phyloP scores from a whole-genome alignment of 2,797 vertebrate species.

The Tympanoctomys barrerae region DNA sequence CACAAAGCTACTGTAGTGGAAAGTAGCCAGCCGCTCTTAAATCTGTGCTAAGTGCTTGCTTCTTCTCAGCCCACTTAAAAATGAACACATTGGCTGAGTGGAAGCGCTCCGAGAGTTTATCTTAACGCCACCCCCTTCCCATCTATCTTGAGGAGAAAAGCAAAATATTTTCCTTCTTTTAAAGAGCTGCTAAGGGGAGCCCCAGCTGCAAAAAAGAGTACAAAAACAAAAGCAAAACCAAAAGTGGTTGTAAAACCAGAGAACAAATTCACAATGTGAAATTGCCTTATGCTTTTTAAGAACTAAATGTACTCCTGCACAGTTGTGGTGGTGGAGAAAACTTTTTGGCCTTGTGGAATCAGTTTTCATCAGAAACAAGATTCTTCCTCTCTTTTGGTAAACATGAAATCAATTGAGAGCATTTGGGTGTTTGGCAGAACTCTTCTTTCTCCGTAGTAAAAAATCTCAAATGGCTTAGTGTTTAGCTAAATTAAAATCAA shows the following conservation, averaged over 20 bases:
- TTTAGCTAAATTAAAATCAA: neutral
- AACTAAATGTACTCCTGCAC: slow-evolving; percentile 30
- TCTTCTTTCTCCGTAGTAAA: neutral
- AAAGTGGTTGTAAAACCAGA: neutral
- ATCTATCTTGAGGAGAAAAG: slow-evolving; percentile 75
- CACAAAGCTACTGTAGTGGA: slow-evolving; percentile 57
- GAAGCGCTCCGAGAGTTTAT: slow-evolving; percentile 48
- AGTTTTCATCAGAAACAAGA: neutral
- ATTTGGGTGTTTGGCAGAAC: neutral
- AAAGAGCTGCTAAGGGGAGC: slow-evolving; percentile 78
- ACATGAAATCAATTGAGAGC: neutral
- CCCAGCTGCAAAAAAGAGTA: neutral
- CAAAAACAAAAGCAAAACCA: neutral
- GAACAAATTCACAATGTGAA: slow-evolving; percentile 25
- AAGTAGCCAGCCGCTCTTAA: slow-evolving; percentile 66
- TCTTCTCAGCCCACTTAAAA: slow-evolving; percentile 58
- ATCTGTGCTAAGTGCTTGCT: slow-evolving; percentile 74
- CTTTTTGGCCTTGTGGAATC: neutral
- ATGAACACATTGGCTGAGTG: slow-evolving; percentile 73
- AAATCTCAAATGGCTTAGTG: neutral
- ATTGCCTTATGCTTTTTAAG: slow-evolving; percentile 18
- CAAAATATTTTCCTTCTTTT: slow-evolving; percentile 79
- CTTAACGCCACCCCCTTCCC: slow-evolving; percentile 51
- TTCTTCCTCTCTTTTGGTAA: neutral
- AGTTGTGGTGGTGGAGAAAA: too few species aligned